Evolutionary conservation across 2,797 vertebrate genomes (phyloP).

Genomic region (Melanotaenia pygmaea): DNA sequence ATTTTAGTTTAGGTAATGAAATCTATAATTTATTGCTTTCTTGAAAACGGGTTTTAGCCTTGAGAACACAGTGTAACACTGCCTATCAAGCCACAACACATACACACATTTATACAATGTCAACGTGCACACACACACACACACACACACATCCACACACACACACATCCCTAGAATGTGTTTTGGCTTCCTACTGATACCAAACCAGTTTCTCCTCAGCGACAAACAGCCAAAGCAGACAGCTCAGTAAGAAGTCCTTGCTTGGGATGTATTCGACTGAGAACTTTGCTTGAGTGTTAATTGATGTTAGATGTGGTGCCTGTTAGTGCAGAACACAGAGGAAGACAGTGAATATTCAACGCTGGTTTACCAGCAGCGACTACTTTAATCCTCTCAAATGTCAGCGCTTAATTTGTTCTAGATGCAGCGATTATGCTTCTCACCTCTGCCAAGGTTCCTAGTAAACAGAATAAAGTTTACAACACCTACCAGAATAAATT

Average conservation of each 20-base stretch:
- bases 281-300: neutral
- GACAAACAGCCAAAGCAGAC: constrained; percentile 2
- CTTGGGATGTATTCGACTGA: constrained; percentile 9
- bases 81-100: neutral
- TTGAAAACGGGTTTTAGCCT: neutral
- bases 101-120: neutral
- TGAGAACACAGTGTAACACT: neutral
- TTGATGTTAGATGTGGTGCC: neutral
- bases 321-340: neutral
- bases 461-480: neutral
- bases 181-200: too few relatives aligned
- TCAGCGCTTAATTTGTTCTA: neutral
- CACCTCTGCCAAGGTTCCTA: neutral
- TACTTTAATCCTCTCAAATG: constrained; percentile 3
- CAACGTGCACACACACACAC: neutral
- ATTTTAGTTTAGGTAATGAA: neutral
- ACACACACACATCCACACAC: too few relatives aligned
- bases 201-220: constrained; percentile 6
- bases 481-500: neutral
- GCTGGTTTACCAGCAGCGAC: neutral
- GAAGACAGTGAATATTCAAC: neutral
- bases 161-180: neutral
- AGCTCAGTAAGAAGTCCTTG: neutral
- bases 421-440: neutral
- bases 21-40: neutral